phyloP scores from a whole-genome alignment of 2,797 vertebrate species.

The Gadopsis marmoratus region DNA sequence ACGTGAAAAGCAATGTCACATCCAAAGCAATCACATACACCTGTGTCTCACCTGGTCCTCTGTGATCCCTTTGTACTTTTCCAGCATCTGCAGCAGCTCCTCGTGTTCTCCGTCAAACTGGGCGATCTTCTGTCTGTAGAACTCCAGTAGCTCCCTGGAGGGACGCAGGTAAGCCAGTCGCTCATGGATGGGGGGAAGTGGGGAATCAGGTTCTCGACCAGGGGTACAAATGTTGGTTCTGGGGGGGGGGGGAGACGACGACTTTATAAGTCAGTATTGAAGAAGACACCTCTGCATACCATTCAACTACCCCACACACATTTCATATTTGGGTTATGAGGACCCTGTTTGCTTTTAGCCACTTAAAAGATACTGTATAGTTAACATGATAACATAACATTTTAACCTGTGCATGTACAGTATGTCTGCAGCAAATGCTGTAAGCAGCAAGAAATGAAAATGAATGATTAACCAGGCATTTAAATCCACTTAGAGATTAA shows the following conservation, averaged over 20 bases:
- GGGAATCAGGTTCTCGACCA: conserved; percentile 78
- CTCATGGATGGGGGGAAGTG: conserved; percentile 89
- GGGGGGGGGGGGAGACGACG: background rate
- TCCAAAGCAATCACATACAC: background rate
- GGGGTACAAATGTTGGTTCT: conserved; percentile 59
- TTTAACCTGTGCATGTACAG: background rate
- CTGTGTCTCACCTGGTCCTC: conserved; percentile 88
- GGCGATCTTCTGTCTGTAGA: conserved; percentile 92
- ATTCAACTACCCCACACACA: accelerated
- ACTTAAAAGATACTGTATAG: too few relatives aligned
- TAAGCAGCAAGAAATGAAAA: background rate
- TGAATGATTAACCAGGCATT: conserved; percentile 4
- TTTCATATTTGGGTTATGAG: background rate
- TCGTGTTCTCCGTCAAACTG: conserved; percentile 93
- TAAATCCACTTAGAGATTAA: conserved; percentile 20
- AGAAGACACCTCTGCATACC: background rate
- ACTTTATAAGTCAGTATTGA: background rate
- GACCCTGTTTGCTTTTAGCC: background rate
- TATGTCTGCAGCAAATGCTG: background rate
- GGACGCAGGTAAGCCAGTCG: conserved; percentile 89
- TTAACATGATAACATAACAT: conserved; percentile 1
- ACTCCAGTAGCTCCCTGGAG: conserved; percentile 93
- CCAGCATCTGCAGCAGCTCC: conserved; percentile 90
- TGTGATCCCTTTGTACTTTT: conserved; percentile 87
- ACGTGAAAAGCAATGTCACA: background rate